phyloP scores from a whole-genome alignment of 2,888 invertebrate species.

The Eulithis prunata region DNA sequence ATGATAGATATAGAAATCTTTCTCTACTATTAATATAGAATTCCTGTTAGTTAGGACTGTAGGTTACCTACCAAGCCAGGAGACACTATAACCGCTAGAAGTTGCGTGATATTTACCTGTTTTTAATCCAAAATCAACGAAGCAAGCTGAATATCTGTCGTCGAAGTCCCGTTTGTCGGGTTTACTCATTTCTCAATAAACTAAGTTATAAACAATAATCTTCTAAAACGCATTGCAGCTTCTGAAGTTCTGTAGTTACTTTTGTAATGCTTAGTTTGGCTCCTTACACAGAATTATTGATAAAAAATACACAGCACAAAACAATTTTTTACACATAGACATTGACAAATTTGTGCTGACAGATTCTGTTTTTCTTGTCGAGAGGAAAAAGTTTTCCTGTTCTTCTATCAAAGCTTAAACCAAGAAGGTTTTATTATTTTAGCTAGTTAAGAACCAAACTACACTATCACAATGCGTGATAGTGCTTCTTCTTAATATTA shows the following conservation, averaged over 20 bases:
- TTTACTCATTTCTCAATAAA: slow-evolving; percentile 61
- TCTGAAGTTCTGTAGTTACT: slow-evolving; percentile 40
- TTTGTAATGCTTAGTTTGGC: slow-evolving; percentile 17
- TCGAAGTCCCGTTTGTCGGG: slow-evolving; percentile 70
- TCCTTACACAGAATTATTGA: slow-evolving; percentile 28
- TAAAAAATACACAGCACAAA: slow-evolving; percentile 31
- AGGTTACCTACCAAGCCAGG: no score
- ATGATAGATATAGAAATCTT: no score
- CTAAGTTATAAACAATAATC: slow-evolving; percentile 47
- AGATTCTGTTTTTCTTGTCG: slow-evolving; percentile 28
- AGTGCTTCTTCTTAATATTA: no score
- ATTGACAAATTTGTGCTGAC: slow-evolving; percentile 19
- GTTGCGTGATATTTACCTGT: slow-evolving; percentile 54
- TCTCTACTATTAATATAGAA: no score
- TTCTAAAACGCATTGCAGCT: slow-evolving; percentile 44
- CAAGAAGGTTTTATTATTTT: background rate
- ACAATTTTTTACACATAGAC: slow-evolving; percentile 33
- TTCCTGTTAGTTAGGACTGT: no score
- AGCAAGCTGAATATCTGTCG: slow-evolving; percentile 73
- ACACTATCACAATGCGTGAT: no score
- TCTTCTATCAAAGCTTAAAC: background rate
- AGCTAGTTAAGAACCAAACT: no score
- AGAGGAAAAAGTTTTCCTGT: slow-evolving; percentile 9
- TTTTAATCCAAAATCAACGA: slow-evolving; percentile 74
- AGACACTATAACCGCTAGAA: no score